Percentiles rank a stretch among this genome's conserved stretches.
These are phyloP conservation scores for Linepithema humile DNA, from an alignment of 1,140 invertebrate species.

Conservation along the genomic window DNA sequence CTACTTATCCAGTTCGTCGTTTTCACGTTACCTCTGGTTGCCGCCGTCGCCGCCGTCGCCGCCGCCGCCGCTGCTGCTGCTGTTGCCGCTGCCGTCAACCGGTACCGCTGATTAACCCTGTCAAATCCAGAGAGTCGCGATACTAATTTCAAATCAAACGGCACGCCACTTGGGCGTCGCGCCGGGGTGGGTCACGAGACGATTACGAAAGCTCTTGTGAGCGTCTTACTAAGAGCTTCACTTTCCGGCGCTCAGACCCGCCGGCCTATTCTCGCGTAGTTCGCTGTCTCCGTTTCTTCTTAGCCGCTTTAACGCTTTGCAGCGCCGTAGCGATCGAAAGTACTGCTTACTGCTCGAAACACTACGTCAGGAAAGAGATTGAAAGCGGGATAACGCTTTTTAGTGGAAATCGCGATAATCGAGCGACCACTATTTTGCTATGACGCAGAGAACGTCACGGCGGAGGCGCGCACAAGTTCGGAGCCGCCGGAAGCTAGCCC, in stretches of 20 bases:
- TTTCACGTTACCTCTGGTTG: constrained; percentile 39
- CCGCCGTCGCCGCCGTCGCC: neutral
- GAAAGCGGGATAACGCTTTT: neutral
- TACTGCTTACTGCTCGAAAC: too few relatives aligned
- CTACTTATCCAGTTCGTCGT: neutral
- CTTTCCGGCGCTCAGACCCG: neutral
- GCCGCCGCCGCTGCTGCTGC: neutral
- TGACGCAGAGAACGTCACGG: constrained; percentile 78
- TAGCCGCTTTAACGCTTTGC: neutral
- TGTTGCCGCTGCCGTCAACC: neutral
- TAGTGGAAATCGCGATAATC: constrained; percentile 27
- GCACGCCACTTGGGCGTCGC: constrained; percentile 39
- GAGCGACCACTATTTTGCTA: constrained; percentile 6
- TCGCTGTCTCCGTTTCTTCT: neutral
- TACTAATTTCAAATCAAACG: constrained; percentile 84
- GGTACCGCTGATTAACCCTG: constrained; percentile 83
- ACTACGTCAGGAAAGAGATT: neutral
- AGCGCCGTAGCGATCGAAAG: too few relatives aligned
- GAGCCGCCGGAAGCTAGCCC: constrained; percentile 83
- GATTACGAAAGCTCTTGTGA: neutral
- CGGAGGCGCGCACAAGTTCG: constrained; percentile 80
- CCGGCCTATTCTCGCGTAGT: neutral
- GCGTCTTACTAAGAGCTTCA: neutral
- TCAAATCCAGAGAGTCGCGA: constrained; percentile 83
- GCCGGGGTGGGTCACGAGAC: constrained; percentile 1